Evolutionary conservation across 2,888 invertebrate species (phyloP), one percentile per base, ranked within the genome.

Genomic region (Morinoia aosen): DNA sequence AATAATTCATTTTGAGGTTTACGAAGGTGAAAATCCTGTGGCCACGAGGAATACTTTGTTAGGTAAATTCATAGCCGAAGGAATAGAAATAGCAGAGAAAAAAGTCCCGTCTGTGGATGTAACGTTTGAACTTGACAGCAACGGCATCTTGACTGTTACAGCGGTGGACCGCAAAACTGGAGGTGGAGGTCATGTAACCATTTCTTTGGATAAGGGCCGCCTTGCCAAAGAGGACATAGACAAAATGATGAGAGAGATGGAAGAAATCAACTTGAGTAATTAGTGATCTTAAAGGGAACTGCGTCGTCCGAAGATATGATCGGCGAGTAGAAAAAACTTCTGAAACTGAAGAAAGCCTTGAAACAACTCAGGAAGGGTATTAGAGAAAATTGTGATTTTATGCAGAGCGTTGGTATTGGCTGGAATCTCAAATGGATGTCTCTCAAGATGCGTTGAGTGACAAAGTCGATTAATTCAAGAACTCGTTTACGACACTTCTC

Each of bases 361-460:
- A 98, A 98, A 98, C 99, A 97, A 97, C 98, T 0, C 98, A 98
- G 97, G 97, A 98, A 0, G 99, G 99, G 93, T 98, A 98, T 97
- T 98, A 98, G 97, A 98, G 98, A 95, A 98, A 99, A 97, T 97
- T 98, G 97, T 98, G 99, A 97, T 99, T 99, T 97, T 99, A 99
- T 97, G 98, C 98, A 97, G 99, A 99, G 97, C 98, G 98, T 96
- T 98, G 99, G 97, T 98, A 98, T 97, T 98, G 97, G 98, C 98
- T 97, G 97, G 97, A 97, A 94, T 97, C 98, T 94, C 98, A 98
- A 97, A 98, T 98, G 97, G 97, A 99, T 97, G 99, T 99, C 88
- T 99, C 99, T 97, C 99, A 99, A 97, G 99, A 99, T 97, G 99
- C 99, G 97, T 99, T 98, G 97, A 99, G 99, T 97, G 98, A 99